These are phyloP conservation scores for Holacanthella duospinosa DNA, from an alignment of 2,888 invertebrate genomes.

Conservation along the genomic window DNA sequence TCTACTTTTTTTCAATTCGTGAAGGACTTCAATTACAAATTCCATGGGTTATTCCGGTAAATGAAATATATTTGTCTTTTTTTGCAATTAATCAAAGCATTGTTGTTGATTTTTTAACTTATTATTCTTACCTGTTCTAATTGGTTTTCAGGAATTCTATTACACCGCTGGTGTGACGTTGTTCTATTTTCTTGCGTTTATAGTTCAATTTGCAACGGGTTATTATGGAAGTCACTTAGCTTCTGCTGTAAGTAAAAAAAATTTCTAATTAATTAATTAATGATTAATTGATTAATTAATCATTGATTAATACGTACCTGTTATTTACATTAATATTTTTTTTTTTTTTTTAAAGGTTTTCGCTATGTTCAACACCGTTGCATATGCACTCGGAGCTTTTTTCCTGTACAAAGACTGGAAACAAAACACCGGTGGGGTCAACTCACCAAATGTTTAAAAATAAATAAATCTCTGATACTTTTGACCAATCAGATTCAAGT, in stretches of 20 bases:
- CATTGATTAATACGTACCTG: background rate
- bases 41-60: constrained; percentile 74
- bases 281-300: background rate
- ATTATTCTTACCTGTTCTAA: constrained; percentile 15
- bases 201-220: constrained; percentile 56
- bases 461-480: background rate
- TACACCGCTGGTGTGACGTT: constrained; percentile 60
- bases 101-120: constrained; percentile 15
- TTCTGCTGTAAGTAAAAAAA: background rate
- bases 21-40: constrained; percentile 67
- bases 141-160: constrained; percentile 61
- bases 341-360: constrained; percentile 52
- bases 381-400: constrained; percentile 65
- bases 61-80: no score
- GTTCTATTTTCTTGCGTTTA: constrained; percentile 67
- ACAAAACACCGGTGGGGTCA: constrained; percentile 5
- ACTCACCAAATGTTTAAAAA: constrained; percentile 20
- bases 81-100: background rate
- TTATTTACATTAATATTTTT: background rate
- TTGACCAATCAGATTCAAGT: no score
- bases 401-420: constrained; percentile 50
- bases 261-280: background rate
- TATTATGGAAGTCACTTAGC: constrained; percentile 38
- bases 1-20: constrained; percentile 67
- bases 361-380: constrained; percentile 67